Evolutionary conservation across 2,888 invertebrate species (phyloP), one percentile per base, ranked within the genome.

Genomic region (Camponotus fellah): DNA sequence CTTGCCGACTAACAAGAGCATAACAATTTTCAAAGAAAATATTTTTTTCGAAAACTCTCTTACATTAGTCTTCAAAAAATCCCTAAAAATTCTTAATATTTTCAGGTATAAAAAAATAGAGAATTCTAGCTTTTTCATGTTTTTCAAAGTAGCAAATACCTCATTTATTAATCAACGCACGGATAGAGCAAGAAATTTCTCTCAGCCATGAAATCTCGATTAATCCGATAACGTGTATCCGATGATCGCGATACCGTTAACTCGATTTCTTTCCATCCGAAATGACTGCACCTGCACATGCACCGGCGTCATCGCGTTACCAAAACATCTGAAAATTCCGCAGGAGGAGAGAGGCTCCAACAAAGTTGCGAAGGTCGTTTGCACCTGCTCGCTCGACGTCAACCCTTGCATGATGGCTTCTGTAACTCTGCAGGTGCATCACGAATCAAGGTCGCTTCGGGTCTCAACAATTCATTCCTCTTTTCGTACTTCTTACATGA

Each of bases 361-460:
- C 71, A 89, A n/a, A 53, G 76, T 90, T 88, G 87, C 85, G 90
- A 91, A 90, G 91, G 90, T 92, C 90, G 88, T 88, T 88, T 79
- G 82, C 89, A 87, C 88, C 90, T 86, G 88, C 64, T 65, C 43
- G 71, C 17, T 8, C 8, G 49, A 8, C 40, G 62, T 40, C 82
- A 49, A 62, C 62, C 74, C 75, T 68, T 34, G 21, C 76, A n/a
- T 72, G 65, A 40, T 32, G 21, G 26, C 26, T 26, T 26, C 26
- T 34, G 74, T 68, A 66, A 65, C 32, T 69, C 53, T 40, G 82
- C 88, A 86, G 89, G 87, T 86, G 84, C 62, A 72, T 72, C 85
- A 83, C 75, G 85, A 82, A 84, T 85, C 87, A 65, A 72, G 82
- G 88, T 58, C 62, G 17, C 82, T 37, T 77, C 81, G 79, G 46